These are phyloP conservation scores for Apis dorsata DNA, from an alignment of 1,140 invertebrate species.

Conservation along the genomic window DNA sequence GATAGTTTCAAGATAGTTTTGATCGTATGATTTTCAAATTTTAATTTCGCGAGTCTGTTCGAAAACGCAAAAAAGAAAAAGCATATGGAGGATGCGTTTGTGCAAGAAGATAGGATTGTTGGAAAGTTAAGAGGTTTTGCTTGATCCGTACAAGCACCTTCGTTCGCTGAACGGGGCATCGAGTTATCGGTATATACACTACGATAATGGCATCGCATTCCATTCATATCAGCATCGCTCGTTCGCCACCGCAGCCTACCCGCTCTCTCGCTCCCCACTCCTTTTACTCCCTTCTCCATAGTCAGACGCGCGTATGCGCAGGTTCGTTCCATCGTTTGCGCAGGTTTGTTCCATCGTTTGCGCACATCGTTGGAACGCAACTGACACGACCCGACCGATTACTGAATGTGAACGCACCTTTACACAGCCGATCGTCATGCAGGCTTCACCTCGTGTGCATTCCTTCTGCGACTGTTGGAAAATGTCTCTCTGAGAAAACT, in stretches of 20 bases:
- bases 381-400: not conserved
- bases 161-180: conserved; percentile 48
- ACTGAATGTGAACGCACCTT: conserved; percentile 29
- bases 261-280: conserved; percentile 12
- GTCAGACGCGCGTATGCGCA: not conserved
- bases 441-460: conserved; percentile 20
- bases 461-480: conserved; percentile 30
- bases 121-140: conserved; percentile 53
- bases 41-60: not conserved
- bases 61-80: conserved; percentile 10
- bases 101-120: conserved; percentile 24
- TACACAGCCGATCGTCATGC: conserved; percentile 19
- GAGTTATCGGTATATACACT: conserved; percentile 73
- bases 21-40: not conserved
- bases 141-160: conserved; percentile 25
- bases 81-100: not conserved
- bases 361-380: not conserved
- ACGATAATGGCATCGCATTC: conserved; percentile 78
- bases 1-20: not conserved
- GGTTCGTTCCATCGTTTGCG: not conserved
- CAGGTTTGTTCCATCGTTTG: not conserved
- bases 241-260: conserved; percentile 50
- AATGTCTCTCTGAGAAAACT: conserved; percentile 12
- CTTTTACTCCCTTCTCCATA: not conserved
- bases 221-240: conserved; percentile 75